phyloP scores from a whole-genome alignment of 2,888 invertebrate genomes.

The Sthenelais limicola region DNA sequence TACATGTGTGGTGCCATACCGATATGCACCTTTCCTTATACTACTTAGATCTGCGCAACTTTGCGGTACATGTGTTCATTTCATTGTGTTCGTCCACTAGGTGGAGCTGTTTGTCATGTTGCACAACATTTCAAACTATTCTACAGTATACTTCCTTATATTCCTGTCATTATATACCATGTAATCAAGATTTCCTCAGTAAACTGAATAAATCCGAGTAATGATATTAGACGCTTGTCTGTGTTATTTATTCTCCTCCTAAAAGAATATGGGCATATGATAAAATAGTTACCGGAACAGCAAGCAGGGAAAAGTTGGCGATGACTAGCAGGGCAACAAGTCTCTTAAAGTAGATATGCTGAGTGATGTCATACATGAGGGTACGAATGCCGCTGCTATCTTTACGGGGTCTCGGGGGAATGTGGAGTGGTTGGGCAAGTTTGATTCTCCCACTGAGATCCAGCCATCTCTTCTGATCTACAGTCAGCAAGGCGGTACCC shows the following conservation, averaged over 20 bases:
- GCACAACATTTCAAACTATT: too few species aligned
- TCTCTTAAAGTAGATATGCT: constrained; percentile 95
- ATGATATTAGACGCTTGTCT: neutral
- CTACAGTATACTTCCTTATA: too few species aligned
- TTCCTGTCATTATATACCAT: neutral
- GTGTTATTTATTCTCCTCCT: neutral
- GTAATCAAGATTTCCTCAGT: too few species aligned
- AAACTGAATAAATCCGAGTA: neutral
- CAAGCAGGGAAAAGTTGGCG: constrained; percentile 91
- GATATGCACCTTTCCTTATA: too few species aligned
- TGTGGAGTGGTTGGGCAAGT: constrained; percentile 97
- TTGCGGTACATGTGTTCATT: too few species aligned
- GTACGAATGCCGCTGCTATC: constrained; percentile 86
- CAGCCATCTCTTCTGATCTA: constrained; percentile 99
- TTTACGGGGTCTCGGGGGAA: constrained; percentile 89
- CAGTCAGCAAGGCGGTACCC: constrained; percentile 97
- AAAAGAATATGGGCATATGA: neutral
- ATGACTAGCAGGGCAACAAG: constrained; percentile 94
- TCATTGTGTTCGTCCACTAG: too few species aligned
- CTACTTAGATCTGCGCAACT: too few species aligned
- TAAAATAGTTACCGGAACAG: constrained; percentile 87
- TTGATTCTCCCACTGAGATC: constrained; percentile 98
- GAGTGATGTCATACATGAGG: constrained; percentile 97
- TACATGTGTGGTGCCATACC: too few species aligned
- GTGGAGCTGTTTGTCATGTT: too few species aligned